Evolutionary conservation across 2,797 vertebrate genomes (phyloP).

Genomic region (Poecile montanus): DNA sequence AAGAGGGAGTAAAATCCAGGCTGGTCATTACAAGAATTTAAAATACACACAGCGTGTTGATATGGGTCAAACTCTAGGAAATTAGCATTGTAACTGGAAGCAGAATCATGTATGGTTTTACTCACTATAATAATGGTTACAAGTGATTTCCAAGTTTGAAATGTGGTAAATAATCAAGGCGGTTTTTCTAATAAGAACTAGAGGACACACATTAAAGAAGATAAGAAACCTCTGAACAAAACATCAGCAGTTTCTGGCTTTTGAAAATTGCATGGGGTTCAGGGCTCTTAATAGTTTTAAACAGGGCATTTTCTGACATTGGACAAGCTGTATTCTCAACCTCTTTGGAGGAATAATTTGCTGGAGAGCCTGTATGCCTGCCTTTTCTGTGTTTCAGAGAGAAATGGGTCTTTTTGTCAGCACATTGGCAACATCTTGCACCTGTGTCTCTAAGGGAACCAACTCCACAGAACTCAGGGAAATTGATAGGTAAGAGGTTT

Average conservation of each 20-base stretch:
- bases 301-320: not conserved
- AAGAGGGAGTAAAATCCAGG: not conserved
- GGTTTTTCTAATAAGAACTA: not conserved
- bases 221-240: not conserved
- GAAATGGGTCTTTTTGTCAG: not conserved
- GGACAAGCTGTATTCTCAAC: not conserved
- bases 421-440: not conserved
- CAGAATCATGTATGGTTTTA: not conserved
- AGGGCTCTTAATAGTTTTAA: not conserved
- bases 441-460: not conserved
- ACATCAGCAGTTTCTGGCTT: not conserved
- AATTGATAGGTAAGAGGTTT: not conserved
- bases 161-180: not conserved
- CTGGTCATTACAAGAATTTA: not conserved
- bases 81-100: not conserved
- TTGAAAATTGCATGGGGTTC: not conserved
- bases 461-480: not conserved
- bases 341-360: not conserved
- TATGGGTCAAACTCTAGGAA: not conserved
- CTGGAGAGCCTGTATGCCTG: not conserved
- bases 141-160: not conserved
- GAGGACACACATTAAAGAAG: not conserved
- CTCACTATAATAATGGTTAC: not conserved
- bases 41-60: not conserved
- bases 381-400: not conserved